phyloP scores from a whole-genome alignment of 2,888 invertebrate genomes.

The Drosophila merina region DNA sequence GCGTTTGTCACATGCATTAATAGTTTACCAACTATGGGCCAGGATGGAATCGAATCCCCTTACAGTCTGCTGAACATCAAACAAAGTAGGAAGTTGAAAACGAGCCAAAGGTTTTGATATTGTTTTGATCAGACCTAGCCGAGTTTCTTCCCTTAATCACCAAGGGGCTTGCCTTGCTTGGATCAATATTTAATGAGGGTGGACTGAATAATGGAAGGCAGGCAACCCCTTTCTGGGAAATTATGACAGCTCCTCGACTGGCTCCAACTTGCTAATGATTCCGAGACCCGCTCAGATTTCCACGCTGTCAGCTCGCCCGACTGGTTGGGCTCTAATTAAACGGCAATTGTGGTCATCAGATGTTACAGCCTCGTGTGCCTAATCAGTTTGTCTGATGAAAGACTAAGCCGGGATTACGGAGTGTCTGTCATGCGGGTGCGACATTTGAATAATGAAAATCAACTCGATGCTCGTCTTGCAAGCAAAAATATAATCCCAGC shows the following conservation, averaged over 20 bases:
- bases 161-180: conserved; percentile 3
- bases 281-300: conserved; percentile 22
- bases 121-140: conserved; percentile 15
- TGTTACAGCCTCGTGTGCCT: conserved; percentile 35
- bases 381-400: conserved; percentile 50
- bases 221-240: not conserved
- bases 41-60: not conserved
- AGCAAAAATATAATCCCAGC: conserved; percentile 55
- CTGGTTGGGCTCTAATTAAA: conserved; percentile 53
- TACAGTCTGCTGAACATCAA: conserved; percentile 28
- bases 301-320: conserved; percentile 30
- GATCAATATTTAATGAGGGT: conserved; percentile 57
- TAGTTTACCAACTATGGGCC: not conserved
- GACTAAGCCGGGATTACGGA: conserved; percentile 53
- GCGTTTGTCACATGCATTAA: conserved; percentile 50
- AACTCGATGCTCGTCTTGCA: conserved; percentile 40
- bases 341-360: conserved; percentile 48
- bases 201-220: conserved; percentile 38
- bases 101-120: not conserved
- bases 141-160: not conserved
- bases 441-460: conserved; percentile 64
- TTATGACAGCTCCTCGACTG: conserved; percentile 36
- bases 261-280: not conserved
- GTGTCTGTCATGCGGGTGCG: conserved; percentile 40
- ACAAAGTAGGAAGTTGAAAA: conserved; percentile 10